Evolutionary conservation across 2,113 vertebrate genomes (phyloP), one percentile per base, ranked within the genome.

Genomic region (Spea multiplicata): DNA sequence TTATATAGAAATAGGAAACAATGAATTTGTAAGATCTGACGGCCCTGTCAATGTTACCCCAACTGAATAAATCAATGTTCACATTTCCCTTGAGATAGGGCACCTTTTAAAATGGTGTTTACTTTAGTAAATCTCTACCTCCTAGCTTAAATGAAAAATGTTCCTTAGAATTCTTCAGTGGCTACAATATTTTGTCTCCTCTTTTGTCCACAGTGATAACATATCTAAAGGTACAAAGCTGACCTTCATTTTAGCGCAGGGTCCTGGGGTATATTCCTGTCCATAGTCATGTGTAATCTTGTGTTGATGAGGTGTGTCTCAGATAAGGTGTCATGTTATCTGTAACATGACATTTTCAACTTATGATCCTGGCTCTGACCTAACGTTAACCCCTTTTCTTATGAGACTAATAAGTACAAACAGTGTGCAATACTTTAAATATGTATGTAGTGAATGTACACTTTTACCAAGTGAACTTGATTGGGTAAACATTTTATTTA

Each of bases 281-380:
- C 61, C 61, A 7, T 64, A 64, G 61, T 64, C 16, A 64, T 30
- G 17, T 30, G 5, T 64, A 64, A 64, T 64, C 61, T 64, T 64
- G 61, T 64, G 61, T 64, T 6, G 61, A 64, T 64, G 61, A 64
- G 13, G 61, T 64, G 61, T 64, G 61, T 64, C 61, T 64, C n/a
- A 64, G 61, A 64, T 5, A 64, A 64, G 16, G 61, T 64, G 61
- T 64, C n/a, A 64, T 64, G 61, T 64, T 64, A 64, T 64, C 61
- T 64, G 16, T 64, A 64, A 64, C 61, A 17, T 64, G 61, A 9
- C 61, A 17, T 64, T 64, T 64, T 64, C 61, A 64, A 16, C 61
- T 64, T 30, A 17, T 64, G 61, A 16, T 64, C n/a, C 61, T 17
- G n/a, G n/a, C 61, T 64, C n/a, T 64, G 61, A 64, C 61, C 61